Conservation (phyloP, 2,113 vertebrate genomes). For the Carollia perspicillata region DNA sequence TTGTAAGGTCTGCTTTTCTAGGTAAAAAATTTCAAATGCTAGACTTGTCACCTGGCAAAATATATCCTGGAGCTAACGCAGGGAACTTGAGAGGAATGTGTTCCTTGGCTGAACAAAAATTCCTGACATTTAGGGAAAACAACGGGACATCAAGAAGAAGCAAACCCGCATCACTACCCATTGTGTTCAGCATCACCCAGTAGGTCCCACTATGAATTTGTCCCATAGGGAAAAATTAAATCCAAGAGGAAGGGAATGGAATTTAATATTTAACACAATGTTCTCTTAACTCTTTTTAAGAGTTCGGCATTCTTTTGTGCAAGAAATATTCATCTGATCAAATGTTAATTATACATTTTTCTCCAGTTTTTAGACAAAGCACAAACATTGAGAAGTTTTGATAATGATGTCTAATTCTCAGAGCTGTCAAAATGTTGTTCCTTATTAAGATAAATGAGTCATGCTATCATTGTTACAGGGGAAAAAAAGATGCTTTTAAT, state of each 20-base stretch:
- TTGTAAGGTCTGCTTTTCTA: conserved; percentile 16
- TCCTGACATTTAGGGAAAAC: not conserved
- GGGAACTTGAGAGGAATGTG: not conserved
- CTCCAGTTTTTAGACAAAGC: not conserved
- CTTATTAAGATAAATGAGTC: not conserved
- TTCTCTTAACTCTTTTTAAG: not conserved
- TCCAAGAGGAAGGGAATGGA: not conserved
- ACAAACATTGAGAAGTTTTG: not conserved
- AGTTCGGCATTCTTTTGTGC: not conserved
- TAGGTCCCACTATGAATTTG: not conserved
- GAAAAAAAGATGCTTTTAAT: conserved; percentile 49
- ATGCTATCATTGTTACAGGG: not conserved
- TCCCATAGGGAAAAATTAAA: not conserved
- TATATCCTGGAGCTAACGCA: not conserved
- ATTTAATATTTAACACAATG: not conserved
- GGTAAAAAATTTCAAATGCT: conserved; percentile 7
- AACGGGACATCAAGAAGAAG: not conserved
- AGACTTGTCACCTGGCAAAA: conserved; percentile 46
- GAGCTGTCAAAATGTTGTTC: not conserved
- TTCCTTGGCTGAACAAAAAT: conserved; percentile 22
- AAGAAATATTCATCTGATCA: not conserved
- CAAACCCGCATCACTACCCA: not conserved
- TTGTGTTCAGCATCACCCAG: not conserved
- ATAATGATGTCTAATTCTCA: not conserved
- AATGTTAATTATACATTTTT: not conserved